Conservation (phyloP, 2,113 vertebrate genomes). For the Prunella himalayana region DNA sequence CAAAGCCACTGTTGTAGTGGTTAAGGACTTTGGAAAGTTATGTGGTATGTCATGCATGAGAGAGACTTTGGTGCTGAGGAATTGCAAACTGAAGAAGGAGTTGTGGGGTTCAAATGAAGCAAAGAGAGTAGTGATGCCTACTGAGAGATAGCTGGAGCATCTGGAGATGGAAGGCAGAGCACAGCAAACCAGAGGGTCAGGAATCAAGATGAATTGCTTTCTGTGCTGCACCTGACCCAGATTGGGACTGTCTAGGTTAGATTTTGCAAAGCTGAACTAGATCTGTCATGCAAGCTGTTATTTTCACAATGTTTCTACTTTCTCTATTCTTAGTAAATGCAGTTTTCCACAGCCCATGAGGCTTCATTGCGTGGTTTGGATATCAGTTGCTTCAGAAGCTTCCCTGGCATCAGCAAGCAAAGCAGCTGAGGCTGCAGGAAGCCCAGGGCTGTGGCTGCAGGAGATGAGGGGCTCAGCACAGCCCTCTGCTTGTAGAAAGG, state of each 20-base stretch:
- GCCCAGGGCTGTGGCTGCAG: background rate
- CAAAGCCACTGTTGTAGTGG: background rate
- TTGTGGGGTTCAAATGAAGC: background rate
- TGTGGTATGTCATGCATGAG: background rate
- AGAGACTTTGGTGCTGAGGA: background rate
- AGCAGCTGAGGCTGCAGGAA: background rate
- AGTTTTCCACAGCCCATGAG: background rate
- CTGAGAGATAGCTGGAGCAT: background rate
- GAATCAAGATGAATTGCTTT: background rate
- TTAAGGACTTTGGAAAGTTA: background rate
- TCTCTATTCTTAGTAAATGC: constrained; percentile 1
- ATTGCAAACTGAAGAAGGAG: background rate
- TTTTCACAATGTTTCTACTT: background rate
- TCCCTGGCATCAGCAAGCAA: background rate
- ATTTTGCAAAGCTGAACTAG: background rate
- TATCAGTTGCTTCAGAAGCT: background rate
- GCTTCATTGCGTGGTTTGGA: background rate
- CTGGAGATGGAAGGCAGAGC: background rate
- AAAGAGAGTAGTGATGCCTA: background rate
- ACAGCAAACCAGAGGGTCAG: background rate
- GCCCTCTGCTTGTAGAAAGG: background rate
- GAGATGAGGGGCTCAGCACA: fast-evolving
- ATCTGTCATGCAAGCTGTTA: constrained; percentile 27
- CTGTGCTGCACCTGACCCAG: background rate
- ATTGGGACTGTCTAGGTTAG: background rate